These are phyloP conservation scores for Anthoptus insignis DNA, from an alignment of 2,888 invertebrate genomes.

Conservation along the genomic window DNA sequence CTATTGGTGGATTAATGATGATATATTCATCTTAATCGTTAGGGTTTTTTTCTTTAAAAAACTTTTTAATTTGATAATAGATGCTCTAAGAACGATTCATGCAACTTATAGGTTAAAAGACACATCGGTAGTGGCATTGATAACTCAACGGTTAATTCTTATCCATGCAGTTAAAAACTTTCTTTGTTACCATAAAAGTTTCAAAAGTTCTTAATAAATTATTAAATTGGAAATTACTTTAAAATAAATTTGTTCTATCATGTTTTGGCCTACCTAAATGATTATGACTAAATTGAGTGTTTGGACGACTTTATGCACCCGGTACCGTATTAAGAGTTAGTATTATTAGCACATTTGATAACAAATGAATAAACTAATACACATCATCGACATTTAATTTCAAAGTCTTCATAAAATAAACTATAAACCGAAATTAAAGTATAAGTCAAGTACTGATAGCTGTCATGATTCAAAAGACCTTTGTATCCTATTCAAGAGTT, in stretches of 20 bases:
- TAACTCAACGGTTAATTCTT: slow-evolving; percentile 13
- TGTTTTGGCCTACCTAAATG: slow-evolving; percentile 53
- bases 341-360: slow-evolving; percentile 55
- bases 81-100: slow-evolving; percentile 33
- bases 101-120: slow-evolving; percentile 11
- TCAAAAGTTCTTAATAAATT: slow-evolving; percentile 10
- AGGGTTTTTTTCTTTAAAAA: too few relatives aligned
- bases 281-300: slow-evolving; percentile 61
- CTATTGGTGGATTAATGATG: too few relatives aligned
- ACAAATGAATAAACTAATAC: slow-evolving; percentile 47
- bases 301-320: slow-evolving; percentile 63
- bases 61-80: not conserved
- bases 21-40: too few relatives aligned
- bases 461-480: not conserved
- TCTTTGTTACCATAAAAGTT: slow-evolving; percentile 1
- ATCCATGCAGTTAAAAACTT: slow-evolving; percentile 68
- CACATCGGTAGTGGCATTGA: not conserved
- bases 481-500: slow-evolving; percentile 45
- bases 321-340: slow-evolving; percentile 74
- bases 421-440: too few relatives aligned
- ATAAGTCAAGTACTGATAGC: too few relatives aligned
- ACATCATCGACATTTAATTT: too few relatives aligned
- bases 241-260: slow-evolving; percentile 36
- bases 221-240: slow-evolving; percentile 6
- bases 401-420: too few relatives aligned